Base-by-base conservation (phyloP, 2,888 invertebrate species). In the Calliopum simillimum region DNA sequence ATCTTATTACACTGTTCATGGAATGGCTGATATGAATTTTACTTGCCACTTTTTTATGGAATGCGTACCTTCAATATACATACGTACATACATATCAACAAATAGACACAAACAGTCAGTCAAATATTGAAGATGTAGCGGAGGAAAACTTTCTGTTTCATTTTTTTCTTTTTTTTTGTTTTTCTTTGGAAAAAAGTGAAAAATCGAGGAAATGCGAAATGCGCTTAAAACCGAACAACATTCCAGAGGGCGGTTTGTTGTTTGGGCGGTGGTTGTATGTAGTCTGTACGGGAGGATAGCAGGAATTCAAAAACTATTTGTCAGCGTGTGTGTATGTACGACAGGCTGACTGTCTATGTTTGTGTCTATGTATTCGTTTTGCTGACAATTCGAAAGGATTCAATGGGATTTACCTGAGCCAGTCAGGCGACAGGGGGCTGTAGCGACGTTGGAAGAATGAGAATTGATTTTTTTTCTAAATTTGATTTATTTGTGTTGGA, bases 301-400 rank as follows among this genome's bases (percentile, higher is more conserved):
- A 53, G 23, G 53, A 53, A 23, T 53, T 33, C 33, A 33, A 33
- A 33, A 33, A 33, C 33, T 53, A 53, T 53, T 53, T 53, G 33
- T 53, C 53, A 53, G 25, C 13, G 66, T 55, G 11, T 25, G 4
- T 65, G 53, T 13, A 25, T n/a, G 19, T 63, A 6, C 16, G 19
- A 0, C 2, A 12, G 16, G 4, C 16, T 41, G 6, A n/a, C 11
- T 59, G 19, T 59, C 46, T 16, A 13, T 41, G 46, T 58, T 16
- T 56, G 25, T n/a, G 23, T 49, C 1, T 16, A 56, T 56, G 23
- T 46, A 56, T 56, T 21, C 46, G 53, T 53, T 33, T 64, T 21
- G 11, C 23, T 56, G 55, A 66, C 66, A 66, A 47, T 66, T 66
- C 47, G 21, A 16, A 43, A 21, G 55, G 16, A 55, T 65, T 65